Evolutionary conservation across 2,888 invertebrate genomes (phyloP).

Genomic region (Cryptus armator): DNA sequence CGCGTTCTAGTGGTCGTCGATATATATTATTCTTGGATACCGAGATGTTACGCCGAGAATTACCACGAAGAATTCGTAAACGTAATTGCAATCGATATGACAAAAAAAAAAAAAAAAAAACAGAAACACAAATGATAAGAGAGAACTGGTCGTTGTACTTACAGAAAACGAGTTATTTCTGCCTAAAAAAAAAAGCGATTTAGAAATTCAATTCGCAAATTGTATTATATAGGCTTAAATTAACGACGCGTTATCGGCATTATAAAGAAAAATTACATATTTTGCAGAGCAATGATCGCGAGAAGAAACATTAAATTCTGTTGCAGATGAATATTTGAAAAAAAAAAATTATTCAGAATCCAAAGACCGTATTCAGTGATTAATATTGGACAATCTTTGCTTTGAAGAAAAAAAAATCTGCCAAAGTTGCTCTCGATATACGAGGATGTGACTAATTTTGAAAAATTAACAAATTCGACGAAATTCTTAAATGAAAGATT

Average conservation of each 20-base stretch:
- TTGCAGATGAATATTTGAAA: constrained; percentile 58
- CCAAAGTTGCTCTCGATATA: neutral
- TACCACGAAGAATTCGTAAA: constrained; percentile 47
- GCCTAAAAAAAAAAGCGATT: constrained; percentile 75
- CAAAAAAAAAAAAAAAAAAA: constrained; percentile 29
- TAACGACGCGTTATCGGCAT: constrained; percentile 75
- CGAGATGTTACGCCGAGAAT: constrained; percentile 38
- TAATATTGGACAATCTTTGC: neutral
- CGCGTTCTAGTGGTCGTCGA: constrained; percentile 82
- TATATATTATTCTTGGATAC: constrained; percentile 50
- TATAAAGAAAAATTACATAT: constrained; percentile 74
- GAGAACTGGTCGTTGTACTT: constrained; percentile 81
- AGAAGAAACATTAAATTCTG: constrained; percentile 72
- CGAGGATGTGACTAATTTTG: neutral
- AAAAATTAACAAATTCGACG: neutral
- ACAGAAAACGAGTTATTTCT: constrained; percentile 74
- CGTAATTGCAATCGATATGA: constrained; percentile 22
- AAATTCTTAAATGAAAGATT: neutral
- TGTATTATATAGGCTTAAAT: constrained; percentile 81
- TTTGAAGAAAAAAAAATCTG: neutral
- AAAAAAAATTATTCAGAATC: neutral
- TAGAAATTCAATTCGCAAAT: constrained; percentile 75
- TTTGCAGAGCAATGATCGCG: constrained; percentile 80
- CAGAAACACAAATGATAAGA: constrained; percentile 11
- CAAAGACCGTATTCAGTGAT: neutral